A percentile compares a stretch with the other conserved stretches of the same genome.
These are phyloP conservation scores for Chlorospingus semifuscus DNA, from an alignment of 2,797 vertebrate genomes.

Conservation along the genomic window DNA sequence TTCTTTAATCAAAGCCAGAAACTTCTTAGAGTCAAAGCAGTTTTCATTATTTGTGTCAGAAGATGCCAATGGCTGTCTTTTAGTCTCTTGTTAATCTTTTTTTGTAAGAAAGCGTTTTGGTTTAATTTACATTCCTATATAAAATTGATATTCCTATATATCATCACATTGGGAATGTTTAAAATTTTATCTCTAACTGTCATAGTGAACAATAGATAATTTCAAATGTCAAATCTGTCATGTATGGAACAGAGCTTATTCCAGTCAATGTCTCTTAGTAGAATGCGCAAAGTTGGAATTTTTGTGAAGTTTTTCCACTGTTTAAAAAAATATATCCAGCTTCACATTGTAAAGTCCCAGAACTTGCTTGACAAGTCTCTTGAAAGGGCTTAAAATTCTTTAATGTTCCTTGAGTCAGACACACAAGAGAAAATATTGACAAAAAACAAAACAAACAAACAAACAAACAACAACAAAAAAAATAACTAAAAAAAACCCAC, in stretches of 20 bases:
- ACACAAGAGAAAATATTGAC: background rate
- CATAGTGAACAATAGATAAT: background rate
- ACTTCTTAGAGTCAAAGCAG: background rate
- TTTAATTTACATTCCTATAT: background rate
- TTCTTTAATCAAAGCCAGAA: background rate
- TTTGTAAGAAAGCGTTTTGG: background rate
- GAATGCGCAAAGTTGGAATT: background rate
- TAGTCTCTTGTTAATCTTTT: background rate
- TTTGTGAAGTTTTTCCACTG: background rate
- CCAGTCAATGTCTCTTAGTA: background rate
- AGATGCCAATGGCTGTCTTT: background rate
- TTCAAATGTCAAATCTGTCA: background rate
- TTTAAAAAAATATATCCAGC: background rate
- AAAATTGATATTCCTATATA: background rate
- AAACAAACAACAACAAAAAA: too few species aligned
- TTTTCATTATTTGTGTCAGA: background rate
- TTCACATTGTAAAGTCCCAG: background rate
- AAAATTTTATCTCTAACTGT: background rate
- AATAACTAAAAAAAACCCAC: too few species aligned
- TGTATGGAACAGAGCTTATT: background rate
- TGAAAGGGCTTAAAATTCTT: background rate
- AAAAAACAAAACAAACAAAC: background rate
- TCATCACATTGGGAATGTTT: background rate
- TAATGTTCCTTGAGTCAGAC: too few species aligned
- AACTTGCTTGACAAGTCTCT: accelerated